Evolutionary conservation across 2,888 invertebrate species (phyloP), one percentile per base, ranked within the genome.

Genomic region (Ceramica pisi): DNA sequence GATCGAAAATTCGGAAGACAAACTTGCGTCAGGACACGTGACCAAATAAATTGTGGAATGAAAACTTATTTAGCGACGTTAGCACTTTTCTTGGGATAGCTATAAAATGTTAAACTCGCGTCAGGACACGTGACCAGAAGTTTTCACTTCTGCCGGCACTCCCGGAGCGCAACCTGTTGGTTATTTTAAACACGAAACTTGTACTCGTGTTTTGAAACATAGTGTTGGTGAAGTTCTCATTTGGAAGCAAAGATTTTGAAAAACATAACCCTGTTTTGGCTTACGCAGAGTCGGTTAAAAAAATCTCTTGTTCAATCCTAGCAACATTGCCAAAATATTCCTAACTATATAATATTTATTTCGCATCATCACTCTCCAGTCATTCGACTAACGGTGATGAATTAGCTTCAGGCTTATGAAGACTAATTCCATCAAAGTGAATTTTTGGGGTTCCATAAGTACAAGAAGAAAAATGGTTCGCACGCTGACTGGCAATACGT

Each of bases 381-480:
- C 84, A 88, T 88, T 86, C 87, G 71, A 50, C 70, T 75, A 82
- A 82, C 83, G 61, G 79, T 91, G 91, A 93, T 93, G 91, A 94
- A 95, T 95, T 94, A 93, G 92, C 89, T 84, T 75, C 85, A 75
- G 89, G 91, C 90, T 93, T 92, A 93, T 91, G 90, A 90, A 82
- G 86, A 78, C 90, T 90, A 90, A 90, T 90, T 90, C 90, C 78
- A 78, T 88, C 90, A 91, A 92, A 94, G 93, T 94, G 93, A 94
- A 94, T 93, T 92, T 90, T 91, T 88, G 87, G 92, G 93, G 92
- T 89, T 85, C 85, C 88, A 72, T 84, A 89, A 89, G 88, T 88
- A 88, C 72, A 81, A 84, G 88, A 94, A 94, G 95, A 95, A 92
- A 94, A 95, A 95, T 95, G 92, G 87, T 88, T 73, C 76, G 73